Evolutionary conservation across 2,113 vertebrate genomes (phyloP), one percentile per base, ranked within the genome.

Genomic region (Suncus etruscus): DNA sequence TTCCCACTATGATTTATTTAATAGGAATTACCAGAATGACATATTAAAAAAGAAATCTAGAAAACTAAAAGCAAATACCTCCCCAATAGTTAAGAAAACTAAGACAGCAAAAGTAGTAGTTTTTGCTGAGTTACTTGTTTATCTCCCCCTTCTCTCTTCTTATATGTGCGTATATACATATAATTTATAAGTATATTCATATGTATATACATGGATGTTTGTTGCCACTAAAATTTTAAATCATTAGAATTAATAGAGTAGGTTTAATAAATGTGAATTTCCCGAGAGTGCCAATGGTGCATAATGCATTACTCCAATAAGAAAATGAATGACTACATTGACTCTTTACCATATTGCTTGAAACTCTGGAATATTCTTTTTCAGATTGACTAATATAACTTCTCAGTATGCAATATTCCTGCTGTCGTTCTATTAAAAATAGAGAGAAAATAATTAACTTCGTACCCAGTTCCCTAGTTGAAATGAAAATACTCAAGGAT

Each of bases 321-420:
- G 68, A 89, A 72, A 31, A 39, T 63, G 70, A 63, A 81, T 47
- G 20, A 79, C n/a, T 25, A 9, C 18, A 72, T 24, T 11, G 4
- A 63, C 70, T 50, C 45, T 69, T 97, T 97, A 97, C 97, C 97
- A 14, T 61, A 18, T 48, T 24, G 1, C 63, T 89, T 10, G 3
- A 0, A 6, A 66, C 92, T 83, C 24, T 88, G 80, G 58, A 24
- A 87, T 92, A 90, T 3, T 97, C 95, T 63, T 78, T 95, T 50
- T 20, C 51, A 47, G 80, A 58, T 16, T 68, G 69, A 74, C 4
- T 61, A 86, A 95, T 96, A 6, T 14, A 14, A 32, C 0, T 65
- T 3, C 54, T 95, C 84, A 97, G 5, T 32, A 87, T 45, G 68
- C 3, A 31, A 47, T 96, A 81, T 24, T 96, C 90, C 5, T 83